Conservation (phyloP, 2,888 invertebrate species). For the Caenorhabditis sp. region DNA sequence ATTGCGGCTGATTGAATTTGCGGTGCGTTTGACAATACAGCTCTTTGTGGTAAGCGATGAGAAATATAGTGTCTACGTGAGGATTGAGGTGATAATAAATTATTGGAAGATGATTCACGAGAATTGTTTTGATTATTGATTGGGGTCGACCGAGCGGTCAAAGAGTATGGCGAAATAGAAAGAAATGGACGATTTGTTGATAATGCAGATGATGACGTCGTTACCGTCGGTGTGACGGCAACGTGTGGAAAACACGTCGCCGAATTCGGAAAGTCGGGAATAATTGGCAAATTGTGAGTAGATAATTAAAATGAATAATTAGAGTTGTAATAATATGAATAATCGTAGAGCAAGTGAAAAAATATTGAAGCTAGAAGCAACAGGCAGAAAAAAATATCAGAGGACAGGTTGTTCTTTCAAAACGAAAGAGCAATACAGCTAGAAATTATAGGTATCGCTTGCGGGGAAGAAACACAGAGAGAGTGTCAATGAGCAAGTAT, state of each 20-base stretch:
- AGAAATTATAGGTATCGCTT: slow-evolving; percentile 19
- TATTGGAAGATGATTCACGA: background rate
- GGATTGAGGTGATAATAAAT: slow-evolving; percentile 33
- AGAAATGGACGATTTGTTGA: slow-evolving; percentile 5
- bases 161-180: slow-evolving; percentile 20
- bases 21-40: slow-evolving; percentile 54
- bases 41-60: slow-evolving; percentile 58
- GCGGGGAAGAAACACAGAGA: slow-evolving; percentile 2
- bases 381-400: background rate
- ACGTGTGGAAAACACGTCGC: slow-evolving; percentile 15
- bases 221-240: slow-evolving; percentile 31
- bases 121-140: slow-evolving; percentile 19
- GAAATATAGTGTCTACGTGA: slow-evolving; percentile 58
- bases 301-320: slow-evolving; percentile 1
- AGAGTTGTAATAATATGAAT: background rate
- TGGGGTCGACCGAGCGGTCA: slow-evolving; percentile 32
- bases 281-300: background rate
- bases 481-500: background rate
- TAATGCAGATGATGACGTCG: slow-evolving; percentile 27
- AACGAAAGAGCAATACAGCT: slow-evolving; percentile 6
- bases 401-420: slow-evolving; percentile 8
- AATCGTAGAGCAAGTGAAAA: background rate
- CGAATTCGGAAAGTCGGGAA: slow-evolving; percentile 3
- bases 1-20: slow-evolving; percentile 52
- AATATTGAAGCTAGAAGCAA: background rate